phyloP scores from a whole-genome alignment of 2,888 invertebrate species.

The Drosophila aldrichi region DNA sequence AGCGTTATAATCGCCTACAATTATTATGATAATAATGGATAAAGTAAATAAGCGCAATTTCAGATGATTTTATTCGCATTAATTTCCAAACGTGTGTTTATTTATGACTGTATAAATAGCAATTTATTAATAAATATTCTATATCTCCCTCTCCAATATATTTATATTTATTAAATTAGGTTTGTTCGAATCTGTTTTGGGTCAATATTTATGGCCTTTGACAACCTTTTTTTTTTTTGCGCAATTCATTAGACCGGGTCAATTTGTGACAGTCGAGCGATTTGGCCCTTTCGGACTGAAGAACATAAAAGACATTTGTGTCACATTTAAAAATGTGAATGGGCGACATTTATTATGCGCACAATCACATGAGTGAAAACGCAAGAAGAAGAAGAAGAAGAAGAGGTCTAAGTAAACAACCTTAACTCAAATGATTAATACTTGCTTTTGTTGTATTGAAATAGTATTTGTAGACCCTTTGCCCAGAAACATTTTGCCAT shows the following conservation, averaged over 20 bases:
- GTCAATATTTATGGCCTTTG: constrained; percentile 29
- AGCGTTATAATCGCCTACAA: constrained; percentile 33
- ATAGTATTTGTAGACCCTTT: constrained; percentile 11
- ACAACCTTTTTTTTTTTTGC: constrained; percentile 48
- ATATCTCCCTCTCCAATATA: not conserved
- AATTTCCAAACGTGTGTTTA: constrained; percentile 5
- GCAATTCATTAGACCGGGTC: constrained; percentile 42
- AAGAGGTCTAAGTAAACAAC: not conserved
- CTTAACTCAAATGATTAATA: constrained; percentile 50
- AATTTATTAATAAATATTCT: constrained; percentile 7
- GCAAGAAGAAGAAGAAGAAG: too few relatives aligned
- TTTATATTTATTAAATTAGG: constrained; percentile 5
- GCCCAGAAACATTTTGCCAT: constrained; percentile 19
- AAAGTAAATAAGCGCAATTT: constrained; percentile 12
- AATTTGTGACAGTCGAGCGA: constrained; percentile 48
- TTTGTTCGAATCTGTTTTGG: constrained; percentile 18
- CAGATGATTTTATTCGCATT: constrained; percentile 5
- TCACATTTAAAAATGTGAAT: constrained; percentile 26
- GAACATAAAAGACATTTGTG: constrained; percentile 38
- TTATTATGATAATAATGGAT: constrained; percentile 21
- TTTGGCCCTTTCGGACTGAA: constrained; percentile 10
- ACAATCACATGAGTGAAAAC: constrained; percentile 26
- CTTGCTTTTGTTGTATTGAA: constrained; percentile 10
- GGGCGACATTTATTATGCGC: constrained; percentile 31
- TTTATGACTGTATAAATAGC: constrained; percentile 19